A percentile compares a stretch with the other conserved stretches of the same genome.
Conservation (phyloP, 2,888 invertebrate species). For the Koerneria pararmatus region DNA sequence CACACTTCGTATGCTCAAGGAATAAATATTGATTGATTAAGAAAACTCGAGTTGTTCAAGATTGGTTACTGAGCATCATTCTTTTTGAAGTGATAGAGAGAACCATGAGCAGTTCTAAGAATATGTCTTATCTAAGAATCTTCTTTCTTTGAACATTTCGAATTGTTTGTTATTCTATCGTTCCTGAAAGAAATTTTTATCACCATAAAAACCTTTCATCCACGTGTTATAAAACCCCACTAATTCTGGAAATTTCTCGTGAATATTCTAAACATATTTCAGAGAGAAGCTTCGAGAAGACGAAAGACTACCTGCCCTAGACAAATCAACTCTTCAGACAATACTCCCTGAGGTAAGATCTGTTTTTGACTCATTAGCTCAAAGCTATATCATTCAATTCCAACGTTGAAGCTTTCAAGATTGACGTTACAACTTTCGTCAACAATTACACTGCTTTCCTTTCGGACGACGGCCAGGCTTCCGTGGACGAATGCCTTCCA, state of each 20-base stretch:
- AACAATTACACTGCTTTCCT: conserved; percentile 57
- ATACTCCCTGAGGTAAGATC: conserved; percentile 35
- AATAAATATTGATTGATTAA: too few relatives aligned
- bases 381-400: neutral
- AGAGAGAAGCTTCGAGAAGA: conserved; percentile 48
- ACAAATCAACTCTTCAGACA: conserved; percentile 49
- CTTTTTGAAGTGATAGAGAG: too few relatives aligned
- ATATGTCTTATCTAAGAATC: too few relatives aligned
- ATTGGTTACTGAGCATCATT: too few relatives aligned
- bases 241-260: too few relatives aligned
- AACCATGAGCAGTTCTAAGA: too few relatives aligned
- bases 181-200: neutral
- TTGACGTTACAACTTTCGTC: conserved; percentile 49
- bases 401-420: conserved; percentile 4
- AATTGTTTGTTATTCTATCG: neutral
- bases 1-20: too few relatives aligned
- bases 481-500: conserved; percentile 49
- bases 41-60: too few relatives aligned
- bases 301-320: conserved; percentile 50
- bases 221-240: neutral
- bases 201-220: neutral
- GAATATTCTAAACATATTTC: conserved; percentile 5
- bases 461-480: conserved; percentile 42
- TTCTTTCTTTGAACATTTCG: too few relatives aligned
- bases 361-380: neutral